These are phyloP conservation scores for Pseudochirops cupreus DNA, from an alignment of 2,797 vertebrate species.

Conservation along the genomic window DNA sequence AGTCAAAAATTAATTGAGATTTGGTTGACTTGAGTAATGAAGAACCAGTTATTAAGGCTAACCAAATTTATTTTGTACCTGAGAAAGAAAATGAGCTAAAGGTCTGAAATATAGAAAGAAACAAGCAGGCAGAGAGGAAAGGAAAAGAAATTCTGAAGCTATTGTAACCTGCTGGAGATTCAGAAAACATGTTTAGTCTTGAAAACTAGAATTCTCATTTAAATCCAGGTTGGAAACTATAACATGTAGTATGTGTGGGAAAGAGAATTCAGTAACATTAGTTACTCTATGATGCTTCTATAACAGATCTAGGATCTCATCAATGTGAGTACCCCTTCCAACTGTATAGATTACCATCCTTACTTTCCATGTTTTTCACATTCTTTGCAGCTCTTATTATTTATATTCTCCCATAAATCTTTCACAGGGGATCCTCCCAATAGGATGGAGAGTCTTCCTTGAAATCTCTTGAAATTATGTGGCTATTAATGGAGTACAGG, in stretches of 20 bases:
- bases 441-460: background rate
- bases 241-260: background rate
- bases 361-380: background rate
- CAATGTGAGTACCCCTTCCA: background rate
- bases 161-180: conserved; percentile 36
- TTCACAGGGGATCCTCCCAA: background rate
- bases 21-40: conserved; percentile 21
- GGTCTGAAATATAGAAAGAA: conserved; percentile 45
- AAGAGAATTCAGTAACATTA: conserved; percentile 23
- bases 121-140: background rate
- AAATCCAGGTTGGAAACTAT: conserved; percentile 46
- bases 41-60: conserved; percentile 16
- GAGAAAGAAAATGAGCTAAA: conserved; percentile 28
- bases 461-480: background rate
- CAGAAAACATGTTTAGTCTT: conserved; percentile 44
- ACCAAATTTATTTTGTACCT: conserved; percentile 43
- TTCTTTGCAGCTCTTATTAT: background rate
- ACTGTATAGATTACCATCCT: background rate
- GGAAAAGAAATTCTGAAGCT: conserved; percentile 17
- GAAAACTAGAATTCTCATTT: conserved; percentile 38
- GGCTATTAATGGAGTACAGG: background rate
- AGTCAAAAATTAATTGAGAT: conserved; percentile 20
- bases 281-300: background rate
- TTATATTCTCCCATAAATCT: background rate
- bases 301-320: background rate